Percentiles rank a stretch among this genome's conserved stretches.
Conservation (phyloP, 2,113 vertebrate genomes). For the Urocitellus parryii region DNA sequence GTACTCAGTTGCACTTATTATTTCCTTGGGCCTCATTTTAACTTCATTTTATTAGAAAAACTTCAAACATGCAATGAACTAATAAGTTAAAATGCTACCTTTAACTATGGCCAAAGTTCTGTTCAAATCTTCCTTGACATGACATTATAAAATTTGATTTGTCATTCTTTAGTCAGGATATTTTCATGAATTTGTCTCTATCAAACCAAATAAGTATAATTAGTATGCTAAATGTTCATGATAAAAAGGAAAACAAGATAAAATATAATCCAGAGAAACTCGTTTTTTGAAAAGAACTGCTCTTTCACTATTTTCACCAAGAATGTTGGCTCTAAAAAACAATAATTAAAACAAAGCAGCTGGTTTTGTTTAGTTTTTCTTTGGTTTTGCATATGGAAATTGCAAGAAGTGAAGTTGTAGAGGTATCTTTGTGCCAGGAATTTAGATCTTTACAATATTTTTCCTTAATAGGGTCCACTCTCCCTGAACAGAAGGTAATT, state of each 20-base stretch:
- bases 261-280: not conserved
- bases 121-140: not conserved
- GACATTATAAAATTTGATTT: not conserved
- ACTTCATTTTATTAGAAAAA: not conserved
- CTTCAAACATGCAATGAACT: not conserved
- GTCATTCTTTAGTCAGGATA: not conserved
- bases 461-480: conserved; percentile 55
- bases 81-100: not conserved
- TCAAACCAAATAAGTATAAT: not conserved
- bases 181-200: not conserved
- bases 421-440: conserved; percentile 34
- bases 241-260: not conserved
- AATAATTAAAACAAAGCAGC: conserved; percentile 57
- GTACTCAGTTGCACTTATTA: not conserved
- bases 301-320: conserved; percentile 26
- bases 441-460: conserved; percentile 59
- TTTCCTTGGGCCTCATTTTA: not conserved
- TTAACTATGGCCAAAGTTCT: not conserved
- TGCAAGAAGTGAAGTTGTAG: not conserved
- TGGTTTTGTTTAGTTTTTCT: conserved; percentile 59
- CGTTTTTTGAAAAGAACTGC: not conserved
- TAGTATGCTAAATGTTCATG: not conserved
- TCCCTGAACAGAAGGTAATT: conserved; percentile 67
- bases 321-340: conserved; percentile 20
- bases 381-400: conserved; percentile 50